Base-by-base conservation (phyloP, 2,113 vertebrate genomes). In the Pelecanoides urinatrix region DNA sequence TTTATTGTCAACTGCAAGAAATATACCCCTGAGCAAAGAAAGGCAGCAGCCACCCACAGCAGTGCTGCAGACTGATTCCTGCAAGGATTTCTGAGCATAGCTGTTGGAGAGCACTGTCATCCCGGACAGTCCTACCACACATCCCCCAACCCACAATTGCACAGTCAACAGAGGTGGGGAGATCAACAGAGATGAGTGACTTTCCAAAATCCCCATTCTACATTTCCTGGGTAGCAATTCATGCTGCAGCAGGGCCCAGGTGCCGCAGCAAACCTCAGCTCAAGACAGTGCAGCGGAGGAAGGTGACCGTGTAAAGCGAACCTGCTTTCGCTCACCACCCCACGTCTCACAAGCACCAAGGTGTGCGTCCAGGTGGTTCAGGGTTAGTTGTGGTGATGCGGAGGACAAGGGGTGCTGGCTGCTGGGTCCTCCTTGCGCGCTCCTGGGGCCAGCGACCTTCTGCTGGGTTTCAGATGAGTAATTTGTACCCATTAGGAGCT, bases 1-100 rank as follows among this genome's bases (percentile, higher is more conserved):
- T 99, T 97, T 27, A 97, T 91, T 98, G 97, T 97, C 47, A 98
- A 55, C 94, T 94, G 95, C 87, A 98, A 92, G 79, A 97, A 97
- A 55, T 97, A 97, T 34, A 97, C 85, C 68, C 97, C 97, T 96
- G 92, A 22, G 56, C 45, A 83, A 17, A 56, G 58, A 56, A 70
- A 71, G 75, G 56, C 85, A 85, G 56, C 32, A 78, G 56, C n/a
- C 38, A 58, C 50, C 10, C n/a, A 3, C 50, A 55, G 88, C n/a
- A 26, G 52, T 45, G 34, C 62, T n/a, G 2, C 62, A 55, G 56
- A 29, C 18, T 13, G n/a, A 1, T 19, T 84, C 75, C 38, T 66
- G 65, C 4, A 3, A 86, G 63, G 55, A 22, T 40, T 15, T 62
- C 36, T 84, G 45, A 76, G 53, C 49, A 6, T 2, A 65, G 77